phyloP scores from a whole-genome alignment of 2,888 invertebrate species.

The Mellilla xanthometata region DNA sequence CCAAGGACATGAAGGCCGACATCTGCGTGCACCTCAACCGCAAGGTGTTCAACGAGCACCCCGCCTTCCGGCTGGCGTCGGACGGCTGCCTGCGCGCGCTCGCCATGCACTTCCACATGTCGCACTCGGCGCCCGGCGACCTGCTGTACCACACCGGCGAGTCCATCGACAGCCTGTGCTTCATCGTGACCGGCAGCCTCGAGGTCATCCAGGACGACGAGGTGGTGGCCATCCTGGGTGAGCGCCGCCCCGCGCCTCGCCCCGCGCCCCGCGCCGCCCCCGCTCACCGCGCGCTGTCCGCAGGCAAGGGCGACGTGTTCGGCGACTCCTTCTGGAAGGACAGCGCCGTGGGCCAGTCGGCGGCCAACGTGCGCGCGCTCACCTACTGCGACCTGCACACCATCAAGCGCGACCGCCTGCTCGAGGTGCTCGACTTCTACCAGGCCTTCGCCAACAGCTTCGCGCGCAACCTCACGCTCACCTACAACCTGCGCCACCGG shows the following conservation, averaged over 20 bases:
- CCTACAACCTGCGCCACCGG: slow-evolving; percentile 98
- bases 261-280: too few species aligned
- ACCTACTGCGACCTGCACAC: slow-evolving; percentile 99
- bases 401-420: slow-evolving; percentile 96
- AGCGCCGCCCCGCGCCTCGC: too few species aligned
- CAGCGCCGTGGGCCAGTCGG: slow-evolving; percentile 97
- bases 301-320: slow-evolving; percentile 99
- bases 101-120: slow-evolving; percentile 98
- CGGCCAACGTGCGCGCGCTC: slow-evolving; percentile 98
- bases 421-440: slow-evolving; percentile 99
- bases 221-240: slow-evolving; percentile 98
- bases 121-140: slow-evolving; percentile 99
- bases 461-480: slow-evolving; percentile 97
- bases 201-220: slow-evolving; percentile 99
- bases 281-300: too few species aligned
- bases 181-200: slow-evolving; percentile 98
- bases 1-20: slow-evolving; percentile 99
- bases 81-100: slow-evolving; percentile 98
- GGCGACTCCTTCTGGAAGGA: slow-evolving; percentile 99
- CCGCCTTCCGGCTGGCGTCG: slow-evolving; percentile 96
- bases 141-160: slow-evolving; percentile 99
- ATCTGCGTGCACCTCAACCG: slow-evolving; percentile 99
- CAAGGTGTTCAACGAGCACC: slow-evolving; percentile 98
- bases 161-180: slow-evolving; percentile 98
- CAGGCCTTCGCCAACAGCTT: slow-evolving; percentile 99